Conservation (phyloP, 2,888 invertebrate genomes). For the Acanthosoma haemorrhoidale region DNA sequence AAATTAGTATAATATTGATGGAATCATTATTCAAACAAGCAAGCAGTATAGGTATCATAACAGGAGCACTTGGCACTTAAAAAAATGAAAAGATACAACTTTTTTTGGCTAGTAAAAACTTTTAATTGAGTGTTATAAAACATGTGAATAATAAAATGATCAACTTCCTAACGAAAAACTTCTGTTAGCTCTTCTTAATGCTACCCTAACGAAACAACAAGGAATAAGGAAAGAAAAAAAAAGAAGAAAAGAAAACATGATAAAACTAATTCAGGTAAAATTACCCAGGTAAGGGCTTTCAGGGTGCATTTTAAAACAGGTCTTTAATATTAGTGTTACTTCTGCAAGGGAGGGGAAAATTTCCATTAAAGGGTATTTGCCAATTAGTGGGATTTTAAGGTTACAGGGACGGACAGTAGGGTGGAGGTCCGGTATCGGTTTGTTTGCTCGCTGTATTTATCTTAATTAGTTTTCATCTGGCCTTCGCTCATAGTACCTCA, state of each 20-base stretch:
- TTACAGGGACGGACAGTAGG: too few species aligned
- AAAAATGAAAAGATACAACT: too few species aligned
- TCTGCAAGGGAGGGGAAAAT: not conserved
- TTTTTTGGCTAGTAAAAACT: not conserved
- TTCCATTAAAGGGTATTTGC: slow-evolving; percentile 1
- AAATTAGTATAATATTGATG: too few species aligned
- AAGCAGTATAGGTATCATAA: too few species aligned
- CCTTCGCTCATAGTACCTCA: too few species aligned
- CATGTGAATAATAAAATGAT: slow-evolving; percentile 2
- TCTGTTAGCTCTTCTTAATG: not conserved
- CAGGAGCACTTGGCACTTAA: too few species aligned
- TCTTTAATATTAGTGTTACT: not conserved
- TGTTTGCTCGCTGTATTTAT: not conserved
- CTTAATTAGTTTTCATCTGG: not conserved
- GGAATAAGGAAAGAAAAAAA: too few species aligned
- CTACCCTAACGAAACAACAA: not conserved
- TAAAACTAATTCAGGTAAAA: slow-evolving; percentile 1
- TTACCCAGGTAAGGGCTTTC: not conserved
- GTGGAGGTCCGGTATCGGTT: not conserved
- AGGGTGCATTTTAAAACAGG: slow-evolving; percentile 4
- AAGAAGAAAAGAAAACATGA: not conserved
- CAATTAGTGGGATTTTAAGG: not conserved
- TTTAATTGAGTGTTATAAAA: not conserved
- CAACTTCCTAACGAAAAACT: not conserved
- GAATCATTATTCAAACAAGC: too few species aligned